Conservation (phyloP, 2,888 invertebrate genomes). For the Odontothrips loti region DNA sequence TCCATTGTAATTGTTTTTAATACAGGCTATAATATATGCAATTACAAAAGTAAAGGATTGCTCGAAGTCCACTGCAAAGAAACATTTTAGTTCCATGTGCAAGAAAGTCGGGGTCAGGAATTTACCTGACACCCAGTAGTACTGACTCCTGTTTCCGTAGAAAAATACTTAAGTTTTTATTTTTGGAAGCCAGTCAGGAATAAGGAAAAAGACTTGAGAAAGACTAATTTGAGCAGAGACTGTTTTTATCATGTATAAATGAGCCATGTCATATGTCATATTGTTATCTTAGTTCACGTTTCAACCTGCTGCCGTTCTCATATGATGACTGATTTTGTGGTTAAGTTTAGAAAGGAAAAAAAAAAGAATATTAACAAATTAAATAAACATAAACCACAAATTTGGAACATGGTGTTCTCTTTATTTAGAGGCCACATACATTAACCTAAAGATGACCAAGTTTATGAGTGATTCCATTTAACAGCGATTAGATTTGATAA, state of each 20-base stretch:
- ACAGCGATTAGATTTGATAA: neutral
- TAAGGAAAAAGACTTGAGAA: neutral
- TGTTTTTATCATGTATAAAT: neutral
- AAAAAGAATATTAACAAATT: neutral
- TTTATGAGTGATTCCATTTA: neutral
- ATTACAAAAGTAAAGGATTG: neutral
- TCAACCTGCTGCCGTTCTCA: neutral
- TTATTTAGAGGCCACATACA: slow-evolving; percentile 10
- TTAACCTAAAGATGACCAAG: neutral
- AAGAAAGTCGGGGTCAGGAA: neutral
- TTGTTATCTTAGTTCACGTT: neutral
- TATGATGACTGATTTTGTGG: too few relatives aligned
- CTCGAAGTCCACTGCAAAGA: neutral
- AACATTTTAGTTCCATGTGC: neutral
- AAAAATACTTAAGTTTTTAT: too few relatives aligned
- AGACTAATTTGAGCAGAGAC: neutral
- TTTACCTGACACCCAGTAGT: too few relatives aligned
- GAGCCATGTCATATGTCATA: neutral
- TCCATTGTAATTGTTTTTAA: neutral
- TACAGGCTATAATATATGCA: neutral
- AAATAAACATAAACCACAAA: neutral
- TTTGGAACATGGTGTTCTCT: neutral
- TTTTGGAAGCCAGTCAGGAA: too few relatives aligned
- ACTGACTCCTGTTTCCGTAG: too few relatives aligned
- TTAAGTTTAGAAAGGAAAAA: too few relatives aligned